A percentile compares a stretch with the other conserved stretches of the same genome.
Conservation (phyloP, 2,888 invertebrate species). For the Andrena bucephala region DNA sequence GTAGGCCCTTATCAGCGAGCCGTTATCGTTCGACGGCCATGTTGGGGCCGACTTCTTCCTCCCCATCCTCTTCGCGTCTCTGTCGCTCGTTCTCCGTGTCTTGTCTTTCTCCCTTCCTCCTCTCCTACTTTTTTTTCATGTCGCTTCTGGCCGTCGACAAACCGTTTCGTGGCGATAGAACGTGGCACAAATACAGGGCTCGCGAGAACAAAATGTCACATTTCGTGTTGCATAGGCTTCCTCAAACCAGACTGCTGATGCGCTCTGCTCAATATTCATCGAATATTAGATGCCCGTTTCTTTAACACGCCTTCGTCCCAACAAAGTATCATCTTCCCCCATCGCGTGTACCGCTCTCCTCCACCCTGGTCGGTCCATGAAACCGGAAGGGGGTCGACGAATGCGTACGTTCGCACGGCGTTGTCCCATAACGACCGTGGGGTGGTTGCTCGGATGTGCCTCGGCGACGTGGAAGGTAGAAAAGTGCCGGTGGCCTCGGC, state of each 20-base stretch:
- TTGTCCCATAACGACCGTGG: constrained; percentile 69
- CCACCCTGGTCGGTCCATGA: constrained; percentile 36
- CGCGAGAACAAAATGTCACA: too few species aligned
- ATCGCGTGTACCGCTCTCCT: not conserved
- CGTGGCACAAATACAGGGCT: not conserved
- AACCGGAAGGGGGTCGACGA: constrained; percentile 65
- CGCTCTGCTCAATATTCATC: not conserved
- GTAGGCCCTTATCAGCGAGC: constrained; percentile 80
- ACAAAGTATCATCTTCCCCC: not conserved
- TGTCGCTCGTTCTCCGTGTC: constrained; percentile 15
- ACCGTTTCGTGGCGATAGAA: not conserved
- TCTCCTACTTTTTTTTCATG: not conserved
- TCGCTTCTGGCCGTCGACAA: not conserved
- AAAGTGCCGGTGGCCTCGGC: constrained; percentile 44
- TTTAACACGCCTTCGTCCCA: not conserved
- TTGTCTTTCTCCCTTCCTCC: not conserved
- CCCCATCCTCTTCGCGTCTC: constrained; percentile 34
- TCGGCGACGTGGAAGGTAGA: constrained; percentile 36
- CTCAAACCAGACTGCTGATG: too few species aligned
- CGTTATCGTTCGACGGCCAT: constrained; percentile 78
- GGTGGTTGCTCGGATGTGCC: constrained; percentile 65
- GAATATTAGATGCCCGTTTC: not conserved
- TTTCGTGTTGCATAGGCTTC: too few species aligned
- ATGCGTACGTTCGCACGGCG: constrained; percentile 71
- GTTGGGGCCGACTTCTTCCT: constrained; percentile 66